Conservation (phyloP, 2,113 vertebrate species). For the Sprattus sprattus region DNA sequence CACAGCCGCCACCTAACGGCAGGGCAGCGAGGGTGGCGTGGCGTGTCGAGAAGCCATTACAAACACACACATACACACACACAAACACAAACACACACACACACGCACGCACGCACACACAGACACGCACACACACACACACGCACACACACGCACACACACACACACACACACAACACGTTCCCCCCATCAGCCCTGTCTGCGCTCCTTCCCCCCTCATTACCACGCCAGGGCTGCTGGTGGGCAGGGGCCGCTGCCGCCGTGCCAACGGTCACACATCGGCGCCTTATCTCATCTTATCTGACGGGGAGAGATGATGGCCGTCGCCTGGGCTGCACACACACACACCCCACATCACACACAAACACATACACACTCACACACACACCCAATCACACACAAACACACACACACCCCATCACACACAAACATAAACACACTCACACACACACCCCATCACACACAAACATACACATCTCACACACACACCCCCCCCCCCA, state of each 20-base stretch:
- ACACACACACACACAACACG: not conserved
- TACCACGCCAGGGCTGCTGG: conserved; percentile 73
- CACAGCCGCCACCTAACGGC: conserved; percentile 68
- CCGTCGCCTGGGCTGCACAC: conserved; percentile 56
- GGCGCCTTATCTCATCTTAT: conserved; percentile 77
- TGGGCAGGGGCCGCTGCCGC: conserved; percentile 72
- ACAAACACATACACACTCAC: not conserved
- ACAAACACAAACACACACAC: not conserved
- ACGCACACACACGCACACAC: not conserved
- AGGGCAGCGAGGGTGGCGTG: conserved; percentile 33
- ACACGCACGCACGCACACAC: too few species aligned
- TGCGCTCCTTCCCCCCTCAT: conserved; percentile 54
- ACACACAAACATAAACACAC: not conserved
- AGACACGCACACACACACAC: not conserved
- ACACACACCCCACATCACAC: not conserved
- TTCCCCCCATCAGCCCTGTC: not conserved
- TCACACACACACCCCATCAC: too few species aligned
- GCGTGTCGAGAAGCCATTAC: conserved; percentile 22
- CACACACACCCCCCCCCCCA: not conserved
- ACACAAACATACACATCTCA: not conserved
- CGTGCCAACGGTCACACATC: conserved; percentile 78
- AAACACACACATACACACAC: not conserved
- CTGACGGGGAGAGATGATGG: conserved; percentile 80
- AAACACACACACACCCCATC: not conserved
- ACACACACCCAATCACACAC: conserved; percentile 18